Percentiles rank a stretch among this genome's conserved stretches.
phyloP scores from a whole-genome alignment of 2,113 vertebrate genomes.

The Cebus imitator region DNA sequence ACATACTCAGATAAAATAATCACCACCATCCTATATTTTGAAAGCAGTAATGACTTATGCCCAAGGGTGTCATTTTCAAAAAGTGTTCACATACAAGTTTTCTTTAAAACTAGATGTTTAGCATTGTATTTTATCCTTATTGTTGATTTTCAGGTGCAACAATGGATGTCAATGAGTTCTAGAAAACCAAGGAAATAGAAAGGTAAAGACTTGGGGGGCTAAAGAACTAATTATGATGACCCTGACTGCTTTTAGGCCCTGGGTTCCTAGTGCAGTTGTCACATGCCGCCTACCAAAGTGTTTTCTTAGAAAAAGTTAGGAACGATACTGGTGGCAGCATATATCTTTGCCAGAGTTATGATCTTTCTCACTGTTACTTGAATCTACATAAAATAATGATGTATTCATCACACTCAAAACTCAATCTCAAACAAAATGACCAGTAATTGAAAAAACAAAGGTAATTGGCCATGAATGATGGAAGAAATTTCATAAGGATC shows the following conservation, averaged over 20 bases:
- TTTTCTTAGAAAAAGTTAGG: slow-evolving; percentile 21
- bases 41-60: background rate
- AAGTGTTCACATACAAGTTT: background rate
- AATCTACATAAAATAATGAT: slow-evolving; percentile 64
- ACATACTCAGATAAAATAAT: background rate
- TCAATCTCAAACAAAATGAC: slow-evolving; percentile 67
- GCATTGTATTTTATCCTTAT: background rate
- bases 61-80: background rate
- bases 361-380: background rate
- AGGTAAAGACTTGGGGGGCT: background rate
- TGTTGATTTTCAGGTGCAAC: background rate
- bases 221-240: background rate
- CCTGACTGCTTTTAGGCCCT: background rate
- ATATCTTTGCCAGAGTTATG: slow-evolving; percentile 10
- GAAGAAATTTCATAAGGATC: slow-evolving; percentile 60
- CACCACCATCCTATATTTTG: background rate
- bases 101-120: background rate
- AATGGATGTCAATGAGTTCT: background rate
- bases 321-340: background rate
- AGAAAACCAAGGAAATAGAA: background rate
- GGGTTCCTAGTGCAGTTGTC: background rate
- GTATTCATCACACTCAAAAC: slow-evolving; percentile 52
- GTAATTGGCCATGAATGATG: slow-evolving; percentile 64
- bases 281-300: background rate
- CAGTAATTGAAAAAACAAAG: slow-evolving; percentile 74